Conservation (phyloP, 2,113 vertebrate genomes). For the Mesocricetus auratus region DNA sequence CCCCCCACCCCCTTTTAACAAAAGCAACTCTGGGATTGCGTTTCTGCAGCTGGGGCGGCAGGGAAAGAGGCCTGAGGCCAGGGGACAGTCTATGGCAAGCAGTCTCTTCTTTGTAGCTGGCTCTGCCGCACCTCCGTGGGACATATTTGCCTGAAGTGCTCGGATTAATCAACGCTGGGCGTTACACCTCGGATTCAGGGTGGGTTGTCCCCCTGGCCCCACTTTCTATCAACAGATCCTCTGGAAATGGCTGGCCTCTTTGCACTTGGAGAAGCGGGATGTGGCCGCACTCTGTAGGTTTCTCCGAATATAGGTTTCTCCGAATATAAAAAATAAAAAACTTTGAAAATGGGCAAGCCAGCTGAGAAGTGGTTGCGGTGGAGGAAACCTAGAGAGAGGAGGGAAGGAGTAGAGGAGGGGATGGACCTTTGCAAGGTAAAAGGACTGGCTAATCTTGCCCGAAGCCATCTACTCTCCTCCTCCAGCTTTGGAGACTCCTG, state of each 20-base stretch:
- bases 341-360: slow-evolving; percentile 20
- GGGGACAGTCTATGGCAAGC: slow-evolving; percentile 40
- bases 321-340: neutral
- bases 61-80: neutral
- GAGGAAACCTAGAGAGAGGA: neutral
- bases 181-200: neutral
- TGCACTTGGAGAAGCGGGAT: neutral
- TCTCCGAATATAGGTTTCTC: neutral
- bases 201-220: neutral
- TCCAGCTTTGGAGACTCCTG: neutral
- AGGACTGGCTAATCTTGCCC: neutral
- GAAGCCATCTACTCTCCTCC: rapidly evolving
- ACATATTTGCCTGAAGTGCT: neutral
- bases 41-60: slow-evolving; percentile 71
- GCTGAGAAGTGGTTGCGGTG: neutral
- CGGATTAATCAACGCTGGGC: neutral
- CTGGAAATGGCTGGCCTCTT: neutral
- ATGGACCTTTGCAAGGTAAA: neutral
- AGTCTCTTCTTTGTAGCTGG: slow-evolving; percentile 14
- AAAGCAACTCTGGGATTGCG: slow-evolving; percentile 77
- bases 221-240: slow-evolving; percentile 35
- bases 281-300: neutral
- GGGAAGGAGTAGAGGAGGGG: rapidly evolving
- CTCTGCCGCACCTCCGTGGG: neutral
- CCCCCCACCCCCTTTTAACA: slow-evolving; percentile 83